Percentiles rank a stretch among this genome's conserved stretches.
phyloP scores from a whole-genome alignment of 1,140 invertebrate species.

The Brachystomella parvula region DNA sequence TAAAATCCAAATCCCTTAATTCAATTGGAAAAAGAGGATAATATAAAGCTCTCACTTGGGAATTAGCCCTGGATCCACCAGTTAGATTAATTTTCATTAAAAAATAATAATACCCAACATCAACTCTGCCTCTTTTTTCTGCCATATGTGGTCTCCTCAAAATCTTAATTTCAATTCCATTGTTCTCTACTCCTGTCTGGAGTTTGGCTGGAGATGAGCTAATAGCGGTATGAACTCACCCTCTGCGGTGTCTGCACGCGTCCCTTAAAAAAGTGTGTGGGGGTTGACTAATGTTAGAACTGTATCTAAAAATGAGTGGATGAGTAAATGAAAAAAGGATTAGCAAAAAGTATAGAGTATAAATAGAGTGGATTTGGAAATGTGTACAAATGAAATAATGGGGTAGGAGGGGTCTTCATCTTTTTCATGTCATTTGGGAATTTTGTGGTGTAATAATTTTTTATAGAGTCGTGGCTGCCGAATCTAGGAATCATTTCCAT shows the following conservation, averaged over 20 bases:
- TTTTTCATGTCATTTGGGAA: conserved; percentile 6
- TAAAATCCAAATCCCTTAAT: conserved; percentile 1
- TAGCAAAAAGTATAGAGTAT: background rate
- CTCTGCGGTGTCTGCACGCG: too few species aligned
- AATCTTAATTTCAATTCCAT: background rate
- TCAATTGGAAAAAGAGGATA: background rate
- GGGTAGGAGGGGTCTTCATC: conserved; percentile 4
- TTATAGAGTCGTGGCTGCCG: background rate
- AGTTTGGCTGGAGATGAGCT: too few species aligned
- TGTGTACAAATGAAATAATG: background rate
- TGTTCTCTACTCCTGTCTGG: background rate
- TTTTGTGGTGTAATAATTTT: background rate
- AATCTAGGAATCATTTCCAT: background rate
- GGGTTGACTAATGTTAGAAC: too few species aligned
- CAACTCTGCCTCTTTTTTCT: background rate
- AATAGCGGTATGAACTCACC: too few species aligned
- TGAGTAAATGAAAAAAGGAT: background rate
- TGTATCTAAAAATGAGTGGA: background rate
- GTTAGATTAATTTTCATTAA: conserved; percentile 9
- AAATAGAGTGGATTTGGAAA: background rate
- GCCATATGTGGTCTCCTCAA: background rate
- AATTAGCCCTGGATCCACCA: background rate
- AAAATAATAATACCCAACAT: background rate
- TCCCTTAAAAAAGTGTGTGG: too few species aligned
- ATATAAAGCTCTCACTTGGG: background rate